Base-by-base conservation (phyloP, 1,140 invertebrate genomes). In the Achatina immaculata region DNA sequence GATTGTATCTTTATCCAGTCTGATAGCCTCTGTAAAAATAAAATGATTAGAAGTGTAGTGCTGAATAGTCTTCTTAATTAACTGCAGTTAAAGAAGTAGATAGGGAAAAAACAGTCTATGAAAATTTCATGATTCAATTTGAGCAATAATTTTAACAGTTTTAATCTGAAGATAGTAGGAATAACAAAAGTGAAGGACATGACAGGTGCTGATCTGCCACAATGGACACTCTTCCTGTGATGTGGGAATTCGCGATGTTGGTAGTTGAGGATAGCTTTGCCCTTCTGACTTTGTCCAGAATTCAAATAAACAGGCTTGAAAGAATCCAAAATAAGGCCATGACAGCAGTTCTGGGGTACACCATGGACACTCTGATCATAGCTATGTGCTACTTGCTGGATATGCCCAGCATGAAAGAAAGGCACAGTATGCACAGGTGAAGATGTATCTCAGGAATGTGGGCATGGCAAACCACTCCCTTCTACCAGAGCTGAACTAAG, bases 1-100 rank as follows among this genome's bases (percentile, higher is more conserved):
- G n/a, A 58, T n/a, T 9, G 55, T 58, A 58, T 24, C 14, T 58
- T 68, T 68, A 68, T 36, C 66, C 66, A 68, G 66, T 68, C 24
- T 68, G 66, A 31, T 34, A 68, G 14, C 66, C 66, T 36, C 66
- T 68, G 66, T 65, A 14, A 68, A 68, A 68, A 36, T 14, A 51
- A 51, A 51, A 51, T 14, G 11, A 24, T 11, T 14, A 14, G 11
- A 51, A 51, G 11, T 51, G 11, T 14, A 51, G 48, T 51, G 48
- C 48, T 51, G 48, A 14, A 51, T 14, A 51, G 24, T 51, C 24
- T 14, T 51, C 24, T 51, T 11, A 14, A 24, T 14, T 14, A 51
- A 51, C 11, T 51, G 11, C 11, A 51, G 24, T 51, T 11, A 51
- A 51, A 14, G 24, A 51, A 24, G 11, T 51, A 14, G 11, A 14